Evolutionary conservation across 2,113 vertebrate genomes (phyloP), one percentile per base, ranked within the genome.

Genomic region (Fregetta grallaria): DNA sequence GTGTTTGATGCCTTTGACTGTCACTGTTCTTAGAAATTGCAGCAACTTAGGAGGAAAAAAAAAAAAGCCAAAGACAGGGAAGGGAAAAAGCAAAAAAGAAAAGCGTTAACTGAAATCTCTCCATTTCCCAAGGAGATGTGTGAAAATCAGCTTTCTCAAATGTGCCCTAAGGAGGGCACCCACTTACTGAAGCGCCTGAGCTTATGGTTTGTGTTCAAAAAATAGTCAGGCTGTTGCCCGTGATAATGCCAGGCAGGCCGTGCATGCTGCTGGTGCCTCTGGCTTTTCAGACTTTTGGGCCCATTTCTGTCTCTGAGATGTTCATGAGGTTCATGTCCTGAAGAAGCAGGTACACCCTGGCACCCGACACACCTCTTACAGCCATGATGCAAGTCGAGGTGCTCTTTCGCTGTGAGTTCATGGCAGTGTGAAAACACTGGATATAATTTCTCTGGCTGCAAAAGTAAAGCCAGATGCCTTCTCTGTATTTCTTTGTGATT

Each of bases 381-480:
- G 42, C 61, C 34, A 3, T 1, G 3, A 34, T 1, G 2, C 3
- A 3, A 23, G 58, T 50, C 0, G 0, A 58, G 74, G 6, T 68
- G 71, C 36, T 65, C 53, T 20, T 63, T 1, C 10, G 1, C 71
- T 63, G 6, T 13, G 62, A 65, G 29, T 4, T 83, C 58, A 6
- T 14, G 23, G 49, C 29, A 11, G 44, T 10, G 4, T 7, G n/a
- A n/a, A n/a, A n/a, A n/a, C n/a, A n/a, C 44, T 76, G 62, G 38
- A 3, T 67, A 29, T 19, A 4, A 42, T 38, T 72, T 79, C 66
- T 25, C 52, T 88, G 62, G 12, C 40, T 88, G 21, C 30, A 36
- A 20, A 76, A 73, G 30, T 29, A 66, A 90, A 85, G 32, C 73
- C 66, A 85, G 79, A 27, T 72, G n/a, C 53, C 42, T 68, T 49